Base-by-base conservation (phyloP, 2,113 vertebrate species). In the Meriones unguiculatus region DNA sequence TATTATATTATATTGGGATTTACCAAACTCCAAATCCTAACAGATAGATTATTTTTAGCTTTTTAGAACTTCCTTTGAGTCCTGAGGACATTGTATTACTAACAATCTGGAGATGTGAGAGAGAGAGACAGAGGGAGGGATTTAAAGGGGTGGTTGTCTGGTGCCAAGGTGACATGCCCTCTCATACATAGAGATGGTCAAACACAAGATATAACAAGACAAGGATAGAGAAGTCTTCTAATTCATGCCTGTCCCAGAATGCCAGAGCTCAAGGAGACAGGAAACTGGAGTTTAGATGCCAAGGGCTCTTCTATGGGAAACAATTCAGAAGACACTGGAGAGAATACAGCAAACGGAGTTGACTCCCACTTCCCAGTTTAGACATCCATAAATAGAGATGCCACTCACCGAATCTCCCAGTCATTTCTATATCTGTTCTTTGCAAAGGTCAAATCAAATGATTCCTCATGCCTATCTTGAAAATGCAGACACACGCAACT, bases 151-250 rank as follows among this genome's bases (percentile, higher is more conserved):
- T 8, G 20, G 18, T 50, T 70, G 28, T 32, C 67, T 32, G 35
- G 0, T 1, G 24, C 4, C 0, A 28, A 77, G 0, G 5, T 1
- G 8, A 11, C 7, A 7, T 0, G 3, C 0, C 1, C 4, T 11
- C 38, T 30, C 4, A 0, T 4, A 0, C 5, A 10, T 0, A 4
- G 78, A 67, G 22, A 18, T 28, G 7, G 2, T 22, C 35, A 1
- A 32, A 38, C 30, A 10, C 9, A 41, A 22, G 67, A 11, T 46
- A 46, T 46, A 46, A 46, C 10, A 46, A 32, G 67, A 38, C 13
- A 35, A 57, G 59, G 14, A 46, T 4, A 14, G 20, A 50, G 72
- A 75, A 30, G 0, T 18, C 15, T 69, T 76, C 46, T 24, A 28
- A 28, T 10, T 59, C 73, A 81, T 30, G 50, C 65, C 67, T 3